Percentiles rank a stretch among this genome's conserved stretches.
Evolutionary conservation across 1,140 invertebrate species (phyloP).

Genomic region (Magallana ariakensis): DNA sequence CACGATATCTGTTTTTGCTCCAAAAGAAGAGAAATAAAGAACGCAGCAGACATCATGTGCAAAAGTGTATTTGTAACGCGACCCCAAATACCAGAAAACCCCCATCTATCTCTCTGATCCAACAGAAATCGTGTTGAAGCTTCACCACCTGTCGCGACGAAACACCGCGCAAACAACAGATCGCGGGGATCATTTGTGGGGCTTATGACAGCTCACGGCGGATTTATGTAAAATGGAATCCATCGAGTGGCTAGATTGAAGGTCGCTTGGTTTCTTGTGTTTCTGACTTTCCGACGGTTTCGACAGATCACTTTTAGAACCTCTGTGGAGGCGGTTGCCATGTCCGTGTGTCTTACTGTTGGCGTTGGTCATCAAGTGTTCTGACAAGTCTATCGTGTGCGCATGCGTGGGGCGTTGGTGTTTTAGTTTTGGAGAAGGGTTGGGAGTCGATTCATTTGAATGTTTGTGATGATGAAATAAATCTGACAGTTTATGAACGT

Average conservation of each 20-base stretch:
- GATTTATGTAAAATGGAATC: conserved; percentile 17
- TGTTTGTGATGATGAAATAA: conserved; percentile 32
- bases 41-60: conserved; percentile 7
- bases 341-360: not conserved
- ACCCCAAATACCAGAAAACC: not conserved
- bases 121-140: not conserved
- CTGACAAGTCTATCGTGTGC: conserved; percentile 15
- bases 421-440: conserved; percentile 19
- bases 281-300: not conserved
- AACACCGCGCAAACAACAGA: not conserved
- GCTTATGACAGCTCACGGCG: conserved; percentile 20
- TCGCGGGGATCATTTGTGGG: conserved; percentile 3
- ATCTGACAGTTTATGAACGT: conserved; percentile 9
- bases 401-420: conserved; percentile 21
- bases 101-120: not conserved
- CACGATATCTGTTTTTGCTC: too few relatives aligned
- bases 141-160: not conserved
- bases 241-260: not conserved
- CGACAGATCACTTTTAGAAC: conserved; percentile 14
- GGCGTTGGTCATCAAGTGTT: not conserved
- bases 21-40: too few relatives aligned
- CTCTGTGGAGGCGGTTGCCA: not conserved
- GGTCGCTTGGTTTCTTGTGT: not conserved
- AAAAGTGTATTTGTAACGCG: conserved; percentile 20
- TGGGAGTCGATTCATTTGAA: conserved; percentile 16